Conservation (phyloP, 1,140 invertebrate species). For the Brachionus rotundiformis region DNA sequence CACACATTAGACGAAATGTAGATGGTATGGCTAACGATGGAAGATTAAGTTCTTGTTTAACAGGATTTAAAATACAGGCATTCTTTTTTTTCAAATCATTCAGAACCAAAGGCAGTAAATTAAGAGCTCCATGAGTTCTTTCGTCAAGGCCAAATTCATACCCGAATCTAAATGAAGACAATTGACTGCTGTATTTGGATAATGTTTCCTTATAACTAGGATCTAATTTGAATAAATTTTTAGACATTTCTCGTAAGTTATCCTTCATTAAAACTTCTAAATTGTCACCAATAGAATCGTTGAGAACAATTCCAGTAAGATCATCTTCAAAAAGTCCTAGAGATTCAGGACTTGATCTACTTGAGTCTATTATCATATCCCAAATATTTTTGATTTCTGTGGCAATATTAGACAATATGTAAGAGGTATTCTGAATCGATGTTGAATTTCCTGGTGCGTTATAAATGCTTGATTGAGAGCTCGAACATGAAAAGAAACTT, state of each 20-base stretch:
- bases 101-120: slow-evolving; percentile 25
- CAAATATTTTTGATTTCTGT: slow-evolving; percentile 47
- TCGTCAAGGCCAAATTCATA: slow-evolving; percentile 46
- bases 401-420: neutral
- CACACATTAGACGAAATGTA: slow-evolving; percentile 45
- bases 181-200: neutral
- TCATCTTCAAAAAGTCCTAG: slow-evolving; percentile 48
- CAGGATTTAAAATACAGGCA: neutral
- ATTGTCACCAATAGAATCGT: neutral
- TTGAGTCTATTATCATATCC: slow-evolving; percentile 31
- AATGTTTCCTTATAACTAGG: slow-evolving; percentile 1
- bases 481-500: slow-evolving; percentile 10
- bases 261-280: slow-evolving; percentile 37
- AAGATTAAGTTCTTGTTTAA: neutral
- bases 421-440: slow-evolving; percentile 3
- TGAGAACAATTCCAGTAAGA: slow-evolving; percentile 4
- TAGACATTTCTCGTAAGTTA: slow-evolving; percentile 16
- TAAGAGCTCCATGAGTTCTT: slow-evolving; percentile 14
- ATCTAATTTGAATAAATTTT: slow-evolving; percentile 49
- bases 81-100: slow-evolving; percentile 46
- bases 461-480: neutral
- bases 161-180: neutral
- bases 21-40: slow-evolving; percentile 3
- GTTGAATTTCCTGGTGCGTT: slow-evolving; percentile 34
- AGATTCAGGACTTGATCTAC: slow-evolving; percentile 21